These are phyloP conservation scores for Stictonetta naevosa DNA, from an alignment of 2,113 vertebrate species.

Conservation along the genomic window DNA sequence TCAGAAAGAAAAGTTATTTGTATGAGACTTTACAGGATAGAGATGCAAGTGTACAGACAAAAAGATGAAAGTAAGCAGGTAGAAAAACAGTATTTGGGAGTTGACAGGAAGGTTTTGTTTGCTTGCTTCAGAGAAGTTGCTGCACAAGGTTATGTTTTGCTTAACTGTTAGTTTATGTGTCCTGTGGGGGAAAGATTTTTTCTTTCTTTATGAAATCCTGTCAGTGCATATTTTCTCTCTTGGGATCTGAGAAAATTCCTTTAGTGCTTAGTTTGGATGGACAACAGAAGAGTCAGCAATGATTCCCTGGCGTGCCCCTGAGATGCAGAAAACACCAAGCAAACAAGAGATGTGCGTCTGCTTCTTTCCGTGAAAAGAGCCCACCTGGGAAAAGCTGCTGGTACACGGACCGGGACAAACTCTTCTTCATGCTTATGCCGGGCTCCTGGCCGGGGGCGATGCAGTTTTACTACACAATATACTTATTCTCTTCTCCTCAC, in stretches of 20 bases:
- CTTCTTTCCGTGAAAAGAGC: neutral
- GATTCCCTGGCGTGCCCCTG: neutral
- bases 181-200: neutral
- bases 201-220: neutral
- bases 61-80: neutral
- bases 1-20: neutral
- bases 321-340: fast-evolving
- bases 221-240: neutral
- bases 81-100: neutral
- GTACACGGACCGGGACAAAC: neutral
- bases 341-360: fast-evolving
- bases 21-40: neutral
- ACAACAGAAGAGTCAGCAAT: neutral
- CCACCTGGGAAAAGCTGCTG: neutral
- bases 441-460: too few species aligned
- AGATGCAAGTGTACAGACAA: neutral
- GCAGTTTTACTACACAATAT: neutral
- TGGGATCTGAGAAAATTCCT: neutral
- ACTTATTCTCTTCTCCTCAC: too few species aligned
- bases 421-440: neutral
- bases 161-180: neutral
- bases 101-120: neutral
- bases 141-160: neutral
- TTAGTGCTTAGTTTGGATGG: neutral
- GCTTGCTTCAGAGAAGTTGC: neutral